Base-by-base conservation (phyloP, 2,113 vertebrate genomes). In the Calidris pugnax region DNA sequence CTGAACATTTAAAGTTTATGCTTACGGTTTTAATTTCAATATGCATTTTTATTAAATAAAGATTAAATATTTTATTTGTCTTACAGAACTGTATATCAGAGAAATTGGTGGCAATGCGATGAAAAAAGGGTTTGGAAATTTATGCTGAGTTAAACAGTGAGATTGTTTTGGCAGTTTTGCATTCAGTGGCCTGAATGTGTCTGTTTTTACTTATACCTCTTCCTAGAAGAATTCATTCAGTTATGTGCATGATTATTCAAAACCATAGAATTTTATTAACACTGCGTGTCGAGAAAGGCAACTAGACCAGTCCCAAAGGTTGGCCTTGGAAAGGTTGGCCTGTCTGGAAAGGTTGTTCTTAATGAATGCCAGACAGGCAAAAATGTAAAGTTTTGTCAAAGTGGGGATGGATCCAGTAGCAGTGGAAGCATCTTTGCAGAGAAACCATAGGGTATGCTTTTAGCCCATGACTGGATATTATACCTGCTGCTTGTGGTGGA, bases 11-110 rank as follows among this genome's bases (percentile, higher is more conserved):
- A 87, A 85, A 68, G 77, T 91, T 95, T 75, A 72, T 91, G 93
- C n/a, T 79, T 32, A 87, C 93, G 90, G 80, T 96, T 97, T 88
- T 96, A 93, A 96, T 90, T 96, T 97, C 94, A 94, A 92, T 95
- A 95, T 66, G 63, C 45, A 78, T 69, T 85, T 96, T 81, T 76
- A 89, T 72, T 80, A 73, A 66, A 72, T 93, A 93, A 95, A 94
- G 77, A 84, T 67, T 48, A 37, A 12, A 14, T 47, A 50, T 89
- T 87, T 68, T 82, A 55, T 68, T 96, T 96, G 88, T 72, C 45
- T 72, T 7, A 11, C 12, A 86, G 50, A 76, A 37, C 22, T 37
- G 22, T 28, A n/a, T 32, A 51, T 69, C 33, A 77, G n/a, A 48
- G 7, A 63, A 69, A 43, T 37, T 51, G 4, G n/a, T 39, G 22